phyloP scores from a whole-genome alignment of 37 sponge, comb jelly and placozoan genomes.

The Oopsacas minuta region DNA sequence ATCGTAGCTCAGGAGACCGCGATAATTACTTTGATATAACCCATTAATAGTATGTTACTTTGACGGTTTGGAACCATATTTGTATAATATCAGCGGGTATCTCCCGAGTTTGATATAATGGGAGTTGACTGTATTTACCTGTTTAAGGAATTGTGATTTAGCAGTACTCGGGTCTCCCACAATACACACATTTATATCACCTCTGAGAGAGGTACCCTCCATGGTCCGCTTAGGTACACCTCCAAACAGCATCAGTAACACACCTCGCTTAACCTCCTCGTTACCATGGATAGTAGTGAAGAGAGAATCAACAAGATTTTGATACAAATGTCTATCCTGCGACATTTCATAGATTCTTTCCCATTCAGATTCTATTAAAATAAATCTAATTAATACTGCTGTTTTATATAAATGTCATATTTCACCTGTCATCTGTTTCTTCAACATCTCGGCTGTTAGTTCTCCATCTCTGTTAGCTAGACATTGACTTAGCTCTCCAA shows the following conservation, averaged over 20 bases:
- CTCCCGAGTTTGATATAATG: background rate
- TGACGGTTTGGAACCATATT: too few relatives aligned
- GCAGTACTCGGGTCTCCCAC: slow-evolving; percentile 98
- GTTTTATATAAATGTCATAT: background rate
- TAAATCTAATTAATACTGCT: background rate
- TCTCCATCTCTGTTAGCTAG: slow-evolving; percentile 33
- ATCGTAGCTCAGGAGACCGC: background rate
- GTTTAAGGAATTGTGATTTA: slow-evolving; percentile 97
- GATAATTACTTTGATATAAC: background rate
- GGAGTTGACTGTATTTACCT: slow-evolving; percentile 21
- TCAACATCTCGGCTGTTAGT: slow-evolving; percentile 61
- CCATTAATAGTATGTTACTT: background rate
- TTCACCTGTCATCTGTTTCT: slow-evolving; percentile 50
- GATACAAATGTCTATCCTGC: slow-evolving; percentile 78
- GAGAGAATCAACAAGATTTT: slow-evolving; percentile 72
- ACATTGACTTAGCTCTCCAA: slow-evolving; percentile 28
- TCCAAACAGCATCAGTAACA: slow-evolving; percentile 95
- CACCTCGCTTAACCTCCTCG: slow-evolving; percentile 95
- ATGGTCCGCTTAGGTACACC: slow-evolving; percentile 89
- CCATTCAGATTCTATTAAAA: slow-evolving; percentile 38
- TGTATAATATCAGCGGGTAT: too few relatives aligned
- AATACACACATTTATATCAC: slow-evolving; percentile 96
- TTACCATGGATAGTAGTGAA: slow-evolving; percentile 99
- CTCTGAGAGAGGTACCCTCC: slow-evolving; percentile 88
- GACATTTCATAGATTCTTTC: slow-evolving; percentile 79